Evolutionary conservation across 2,797 vertebrate species (phyloP), one percentile per base, ranked within the genome.

Genomic region (Girardinus metallicus): DNA sequence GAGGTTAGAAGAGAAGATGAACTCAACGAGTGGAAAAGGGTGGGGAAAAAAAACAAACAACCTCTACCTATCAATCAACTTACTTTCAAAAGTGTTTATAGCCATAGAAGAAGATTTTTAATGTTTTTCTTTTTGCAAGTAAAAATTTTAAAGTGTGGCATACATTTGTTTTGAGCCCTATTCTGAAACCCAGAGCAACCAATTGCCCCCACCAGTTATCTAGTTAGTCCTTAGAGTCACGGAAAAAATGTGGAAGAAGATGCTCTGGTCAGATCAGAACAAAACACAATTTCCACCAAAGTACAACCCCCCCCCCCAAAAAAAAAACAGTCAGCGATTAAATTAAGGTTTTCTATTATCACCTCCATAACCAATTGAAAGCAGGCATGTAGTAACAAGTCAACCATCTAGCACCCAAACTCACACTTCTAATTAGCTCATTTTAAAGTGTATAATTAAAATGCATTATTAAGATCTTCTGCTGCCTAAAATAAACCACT

Each of bases 341-440:
- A 26, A 82, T 76, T 64, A 81, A 51, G 85, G 31, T 89, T 76
- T 62, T 85, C 85, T 73, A 93, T 95, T 93, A 94, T 90, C 93
- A 89, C 92, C 80, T 88, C 85, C 51, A 83, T 86, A 86, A 83
- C 82, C 76, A 84, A 74, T 83, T 21, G 51, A 68, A 81, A 47
- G 66, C 74, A 83, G 86, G 80, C 93, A 81, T 87, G 93, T 86
- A 85, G 82, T 80, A 85, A 92, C 94, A 91, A 89, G 91, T 82
- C 85, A 70, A 51, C 77, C 31, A 79, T 83, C 79, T 82, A 66
- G 86, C 85, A 84, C 83, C 87, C 81, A 85, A 85, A 91, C 62
- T 79, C 78, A 76, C 78, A 47, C 44, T 77, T 88, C 74, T 89
- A 93, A 95, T 95, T 92, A 93, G 81, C 92, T 94, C 87, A 79